Percentiles rank a stretch among this genome's conserved stretches.
Conservation (phyloP, 2,797 vertebrate genomes). For the Cossypha heuglini region DNA sequence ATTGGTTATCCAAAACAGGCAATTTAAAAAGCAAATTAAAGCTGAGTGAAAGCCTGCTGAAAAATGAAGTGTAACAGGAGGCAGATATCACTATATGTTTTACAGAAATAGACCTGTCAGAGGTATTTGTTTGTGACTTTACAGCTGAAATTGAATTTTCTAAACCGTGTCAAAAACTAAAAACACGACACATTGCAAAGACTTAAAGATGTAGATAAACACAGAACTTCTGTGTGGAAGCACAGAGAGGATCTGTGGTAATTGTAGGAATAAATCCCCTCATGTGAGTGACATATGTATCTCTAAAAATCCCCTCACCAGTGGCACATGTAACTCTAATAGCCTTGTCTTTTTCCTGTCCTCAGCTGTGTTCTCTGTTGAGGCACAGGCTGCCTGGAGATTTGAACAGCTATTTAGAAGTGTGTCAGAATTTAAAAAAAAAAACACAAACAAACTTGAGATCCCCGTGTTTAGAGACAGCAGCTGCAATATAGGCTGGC, state of each 20-base stretch:
- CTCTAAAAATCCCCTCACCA: background rate
- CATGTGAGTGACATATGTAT: background rate
- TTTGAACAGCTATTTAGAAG: background rate
- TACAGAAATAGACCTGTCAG: background rate
- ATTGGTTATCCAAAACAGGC: background rate
- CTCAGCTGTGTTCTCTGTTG: background rate
- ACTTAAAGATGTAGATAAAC: background rate
- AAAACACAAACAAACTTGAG: background rate
- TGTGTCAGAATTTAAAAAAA: background rate
- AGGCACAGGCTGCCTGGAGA: background rate
- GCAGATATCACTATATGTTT: background rate
- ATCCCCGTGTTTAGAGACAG: background rate
- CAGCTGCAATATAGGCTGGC: background rate
- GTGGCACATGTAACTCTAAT: rapidly evolving
- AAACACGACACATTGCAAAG: background rate
- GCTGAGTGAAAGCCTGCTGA: background rate
- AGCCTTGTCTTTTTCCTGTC: background rate
- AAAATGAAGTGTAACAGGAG: background rate
- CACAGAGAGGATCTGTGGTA: background rate
- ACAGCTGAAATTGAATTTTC: background rate
- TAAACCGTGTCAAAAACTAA: background rate
- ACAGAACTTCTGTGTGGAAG: background rate
- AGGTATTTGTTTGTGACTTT: background rate
- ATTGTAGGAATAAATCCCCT: background rate
- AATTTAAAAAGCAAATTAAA: background rate